A percentile compares a stretch with the other conserved stretches of the same genome.
phyloP scores from a whole-genome alignment of 2,797 vertebrate species.

The Tachyglossus aculeatus region DNA sequence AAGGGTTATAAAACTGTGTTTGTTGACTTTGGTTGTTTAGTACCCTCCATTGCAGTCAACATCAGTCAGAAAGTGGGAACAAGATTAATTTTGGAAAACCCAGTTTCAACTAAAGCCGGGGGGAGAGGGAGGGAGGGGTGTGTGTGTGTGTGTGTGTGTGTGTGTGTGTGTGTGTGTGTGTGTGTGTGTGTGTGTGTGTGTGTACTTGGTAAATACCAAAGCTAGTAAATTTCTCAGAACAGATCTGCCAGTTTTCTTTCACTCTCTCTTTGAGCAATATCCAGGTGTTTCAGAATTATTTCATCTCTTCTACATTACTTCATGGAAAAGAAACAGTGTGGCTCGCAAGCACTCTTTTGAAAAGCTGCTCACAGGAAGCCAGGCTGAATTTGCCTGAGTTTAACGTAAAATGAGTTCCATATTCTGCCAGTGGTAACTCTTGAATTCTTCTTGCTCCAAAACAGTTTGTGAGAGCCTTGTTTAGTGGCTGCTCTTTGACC shows the following conservation, averaged over 20 bases:
- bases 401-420: conserved; percentile 27
- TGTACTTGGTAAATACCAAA: conserved; percentile 58
- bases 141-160: conserved; percentile 31
- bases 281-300: conserved; percentile 47
- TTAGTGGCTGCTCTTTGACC: not conserved
- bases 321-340: conserved; percentile 54
- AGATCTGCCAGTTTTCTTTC: conserved; percentile 24
- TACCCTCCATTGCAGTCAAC: not conserved
- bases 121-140: too few species aligned
- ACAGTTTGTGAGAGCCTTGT: not conserved
- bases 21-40: conserved; percentile 15
- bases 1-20: conserved; percentile 2
- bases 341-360: conserved; percentile 47
- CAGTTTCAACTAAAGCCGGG: conserved; percentile 18
- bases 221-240: conserved; percentile 33
- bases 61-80: conserved; percentile 22
- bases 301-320: conserved; percentile 53
- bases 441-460: conserved; percentile 30
- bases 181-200: conserved; percentile 32
- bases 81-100: conserved; percentile 7
- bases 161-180: conserved; percentile 33
- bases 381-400: conserved; percentile 36
- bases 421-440: conserved; percentile 5
- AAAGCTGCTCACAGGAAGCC: conserved; percentile 40
- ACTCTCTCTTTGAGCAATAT: conserved; percentile 29